A percentile compares a stretch with the other conserved stretches of the same genome.
These are phyloP conservation scores for Drosophila insularis DNA, from an alignment of 1,140 invertebrate genomes.

Conservation along the genomic window DNA sequence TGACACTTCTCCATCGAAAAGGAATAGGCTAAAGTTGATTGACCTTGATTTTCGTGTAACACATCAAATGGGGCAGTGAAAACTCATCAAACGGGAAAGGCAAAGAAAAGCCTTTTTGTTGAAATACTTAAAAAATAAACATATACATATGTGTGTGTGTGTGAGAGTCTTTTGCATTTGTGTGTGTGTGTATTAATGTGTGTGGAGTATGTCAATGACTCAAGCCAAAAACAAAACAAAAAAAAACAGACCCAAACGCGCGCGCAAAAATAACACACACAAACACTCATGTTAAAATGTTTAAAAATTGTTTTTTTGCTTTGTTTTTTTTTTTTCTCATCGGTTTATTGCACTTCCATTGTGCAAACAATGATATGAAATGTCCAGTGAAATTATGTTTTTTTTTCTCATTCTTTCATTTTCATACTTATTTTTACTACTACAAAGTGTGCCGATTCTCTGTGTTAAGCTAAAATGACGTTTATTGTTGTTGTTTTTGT, in stretches of 20 bases:
- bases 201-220: slow-evolving; percentile 50
- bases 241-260: slow-evolving; percentile 32
- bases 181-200: slow-evolving; percentile 26
- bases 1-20: slow-evolving; percentile 44
- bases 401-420: neutral
- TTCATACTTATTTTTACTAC: slow-evolving; percentile 14
- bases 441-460: slow-evolving; percentile 50
- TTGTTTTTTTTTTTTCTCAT: slow-evolving; percentile 3
- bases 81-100: too few species aligned
- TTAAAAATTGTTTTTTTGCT: slow-evolving; percentile 9
- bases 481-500: slow-evolving; percentile 31
- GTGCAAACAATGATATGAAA: slow-evolving; percentile 35
- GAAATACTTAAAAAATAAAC: neutral
- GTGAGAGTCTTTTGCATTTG: slow-evolving; percentile 4
- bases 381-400: slow-evolving; percentile 14
- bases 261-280: slow-evolving; percentile 43
- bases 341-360: slow-evolving; percentile 51
- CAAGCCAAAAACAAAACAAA: neutral
- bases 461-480: slow-evolving; percentile 37
- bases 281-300: slow-evolving; percentile 23
- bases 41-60: slow-evolving; percentile 43
- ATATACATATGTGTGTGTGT: neutral
- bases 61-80: slow-evolving; percentile 17
- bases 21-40: slow-evolving; percentile 50
- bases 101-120: neutral